These are phyloP conservation scores for Smittia sp. DNA, from an alignment of 2,888 invertebrate species.

Conservation along the genomic window DNA sequence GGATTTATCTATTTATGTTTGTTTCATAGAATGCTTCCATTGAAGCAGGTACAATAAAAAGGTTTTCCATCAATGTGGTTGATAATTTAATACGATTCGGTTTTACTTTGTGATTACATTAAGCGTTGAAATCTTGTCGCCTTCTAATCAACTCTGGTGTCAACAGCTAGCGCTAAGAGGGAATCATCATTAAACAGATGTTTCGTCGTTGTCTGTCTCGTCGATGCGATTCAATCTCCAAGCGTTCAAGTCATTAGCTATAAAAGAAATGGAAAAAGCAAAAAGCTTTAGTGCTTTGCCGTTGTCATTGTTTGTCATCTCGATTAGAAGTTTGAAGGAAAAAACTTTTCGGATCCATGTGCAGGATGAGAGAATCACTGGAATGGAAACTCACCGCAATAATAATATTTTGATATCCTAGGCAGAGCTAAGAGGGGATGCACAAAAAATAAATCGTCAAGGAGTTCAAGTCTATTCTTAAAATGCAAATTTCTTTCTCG, in stretches of 20 bases:
- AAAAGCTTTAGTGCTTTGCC: not conserved
- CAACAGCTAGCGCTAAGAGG: not conserved
- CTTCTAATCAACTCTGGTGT: not conserved
- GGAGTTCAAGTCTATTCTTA: not conserved
- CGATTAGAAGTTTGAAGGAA: not conserved
- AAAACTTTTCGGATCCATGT: not conserved
- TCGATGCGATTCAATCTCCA: conserved; percentile 79
- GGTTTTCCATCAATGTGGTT: not conserved
- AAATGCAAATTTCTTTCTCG: conserved; percentile 7
- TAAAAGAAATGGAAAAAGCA: not conserved
- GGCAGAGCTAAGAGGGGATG: conserved; percentile 55
- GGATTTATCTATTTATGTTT: too few species aligned
- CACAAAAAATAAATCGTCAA: not conserved
- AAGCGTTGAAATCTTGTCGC: too few species aligned
- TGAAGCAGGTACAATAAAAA: conserved; percentile 7
- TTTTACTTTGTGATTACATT: too few species aligned
- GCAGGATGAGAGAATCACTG: not conserved
- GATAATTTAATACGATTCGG: too few species aligned
- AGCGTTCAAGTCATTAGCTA: conserved; percentile 73
- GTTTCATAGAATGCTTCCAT: too few species aligned
- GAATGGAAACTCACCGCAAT: conserved; percentile 58
- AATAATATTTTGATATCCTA: conserved; percentile 64
- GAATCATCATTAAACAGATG: conserved; percentile 63
- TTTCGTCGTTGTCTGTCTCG: conserved; percentile 78
- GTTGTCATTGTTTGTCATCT: too few species aligned